Evolutionary conservation across 2,888 invertebrate species (phyloP).

Genomic region (Leucophora obtusa): DNA sequence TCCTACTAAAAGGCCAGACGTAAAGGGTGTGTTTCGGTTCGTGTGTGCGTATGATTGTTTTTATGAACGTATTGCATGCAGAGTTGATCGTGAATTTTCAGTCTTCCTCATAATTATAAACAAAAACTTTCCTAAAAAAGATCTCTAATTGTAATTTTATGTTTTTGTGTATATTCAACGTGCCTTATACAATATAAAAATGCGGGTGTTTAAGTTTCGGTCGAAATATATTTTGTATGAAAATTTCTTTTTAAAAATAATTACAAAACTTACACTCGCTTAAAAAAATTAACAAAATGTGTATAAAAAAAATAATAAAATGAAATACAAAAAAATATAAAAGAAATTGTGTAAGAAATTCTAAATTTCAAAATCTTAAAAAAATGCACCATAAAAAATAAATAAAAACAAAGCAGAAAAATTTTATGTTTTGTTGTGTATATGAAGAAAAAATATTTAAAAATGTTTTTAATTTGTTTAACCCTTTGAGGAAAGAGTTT

Average conservation of each 20-base stretch:
- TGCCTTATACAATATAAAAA: slow-evolving; percentile 45
- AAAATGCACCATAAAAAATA: slow-evolving; percentile 20
- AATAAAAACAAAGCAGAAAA: not conserved
- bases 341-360: slow-evolving; percentile 37
- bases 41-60: slow-evolving; percentile 13
- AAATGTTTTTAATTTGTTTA: not conserved
- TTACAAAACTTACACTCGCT: not conserved
- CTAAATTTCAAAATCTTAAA: slow-evolving; percentile 4
- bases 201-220: slow-evolving; percentile 39
- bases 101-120: slow-evolving; percentile 30
- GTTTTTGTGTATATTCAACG: slow-evolving; percentile 24
- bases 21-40: slow-evolving; percentile 30
- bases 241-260: slow-evolving; percentile 18
- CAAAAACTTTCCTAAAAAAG: slow-evolving; percentile 22
- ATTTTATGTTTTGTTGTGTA: slow-evolving; percentile 54
- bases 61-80: slow-evolving; percentile 34
- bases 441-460: not conserved
- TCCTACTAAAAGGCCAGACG: slow-evolving; percentile 50
- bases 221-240: slow-evolving; percentile 18
- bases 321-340: slow-evolving; percentile 2
- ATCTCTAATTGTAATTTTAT: not conserved
- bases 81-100: slow-evolving; percentile 58
- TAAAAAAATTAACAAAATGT: not conserved
- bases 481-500: not conserved
- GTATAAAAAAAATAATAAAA: slow-evolving; percentile 3